Evolutionary conservation across 2,888 invertebrate species (phyloP).

Genomic region (Hirtodrosophila confusa): DNA sequence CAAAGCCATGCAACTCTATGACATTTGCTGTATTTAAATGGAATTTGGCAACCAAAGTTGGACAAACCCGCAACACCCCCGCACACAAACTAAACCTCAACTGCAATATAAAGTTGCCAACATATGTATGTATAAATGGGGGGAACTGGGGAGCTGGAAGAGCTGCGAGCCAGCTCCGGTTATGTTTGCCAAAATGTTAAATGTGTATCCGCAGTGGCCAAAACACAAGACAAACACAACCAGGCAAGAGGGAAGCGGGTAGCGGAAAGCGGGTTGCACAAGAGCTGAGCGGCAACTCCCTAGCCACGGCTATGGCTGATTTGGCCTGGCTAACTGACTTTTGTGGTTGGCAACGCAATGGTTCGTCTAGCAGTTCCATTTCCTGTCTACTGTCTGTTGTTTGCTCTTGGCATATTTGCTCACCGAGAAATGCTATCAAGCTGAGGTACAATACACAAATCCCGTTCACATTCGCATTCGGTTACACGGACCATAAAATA

Average conservation of each 20-base stretch:
- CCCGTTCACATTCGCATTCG: conserved; percentile 12
- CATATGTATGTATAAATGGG: conserved; percentile 12
- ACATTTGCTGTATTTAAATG: conserved; percentile 70
- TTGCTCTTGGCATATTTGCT: conserved; percentile 60
- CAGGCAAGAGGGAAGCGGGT: conserved; percentile 15
- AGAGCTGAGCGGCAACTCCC: conserved; percentile 4
- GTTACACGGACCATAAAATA: conserved; percentile 43
- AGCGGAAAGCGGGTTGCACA: not conserved
- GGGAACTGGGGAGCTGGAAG: not conserved
- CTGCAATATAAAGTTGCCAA: conserved; percentile 45
- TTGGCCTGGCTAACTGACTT: conserved; percentile 58
- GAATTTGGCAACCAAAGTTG: conserved; percentile 71
- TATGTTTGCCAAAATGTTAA: conserved; percentile 70
- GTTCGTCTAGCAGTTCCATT: conserved; percentile 27
- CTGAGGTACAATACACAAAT: conserved; percentile 37
- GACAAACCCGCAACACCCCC: conserved; percentile 42
- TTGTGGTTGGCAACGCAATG: conserved; percentile 48
- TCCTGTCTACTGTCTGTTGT: conserved; percentile 32
- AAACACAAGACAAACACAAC: conserved; percentile 48
- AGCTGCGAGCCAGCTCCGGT: conserved; percentile 9
- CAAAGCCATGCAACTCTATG: conserved; percentile 43
- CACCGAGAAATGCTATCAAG: conserved; percentile 44
- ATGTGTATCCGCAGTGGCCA: conserved; percentile 72
- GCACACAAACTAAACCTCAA: conserved; percentile 33
- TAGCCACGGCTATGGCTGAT: conserved; percentile 50